Conservation (phyloP, 2,888 invertebrate species). For the Caenorhabditis imperialis region DNA sequence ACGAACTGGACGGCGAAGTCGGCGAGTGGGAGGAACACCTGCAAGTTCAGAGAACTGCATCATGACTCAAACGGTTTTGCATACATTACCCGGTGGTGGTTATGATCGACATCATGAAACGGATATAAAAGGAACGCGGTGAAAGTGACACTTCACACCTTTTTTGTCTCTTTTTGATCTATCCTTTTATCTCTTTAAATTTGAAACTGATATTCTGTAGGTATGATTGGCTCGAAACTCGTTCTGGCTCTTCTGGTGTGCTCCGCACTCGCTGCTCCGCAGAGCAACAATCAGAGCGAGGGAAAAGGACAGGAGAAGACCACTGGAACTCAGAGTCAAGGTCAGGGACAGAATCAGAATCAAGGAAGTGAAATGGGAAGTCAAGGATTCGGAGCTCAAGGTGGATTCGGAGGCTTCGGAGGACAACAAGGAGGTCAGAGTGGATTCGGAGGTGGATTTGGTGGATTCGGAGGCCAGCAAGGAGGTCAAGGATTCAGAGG, state of each 20-base stretch:
- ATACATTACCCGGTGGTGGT: constrained; percentile 19
- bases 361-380: constrained; percentile 2
- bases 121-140: constrained; percentile 23
- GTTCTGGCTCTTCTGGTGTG: constrained; percentile 12
- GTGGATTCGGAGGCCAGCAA: constrained; percentile 14
- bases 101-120: constrained; percentile 42
- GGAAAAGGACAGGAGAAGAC: constrained; percentile 1
- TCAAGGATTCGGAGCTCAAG: constrained; percentile 1
- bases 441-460: background rate
- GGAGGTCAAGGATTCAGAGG: constrained; percentile 1
- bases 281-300: background rate
- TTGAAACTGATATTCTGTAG: too few relatives aligned
- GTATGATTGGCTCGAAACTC: constrained; percentile 13
- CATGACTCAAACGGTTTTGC: constrained; percentile 41
- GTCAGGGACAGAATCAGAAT: constrained; percentile 12
- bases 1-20: constrained; percentile 77
- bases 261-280: constrained; percentile 20
- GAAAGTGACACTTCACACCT: background rate
- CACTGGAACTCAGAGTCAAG: background rate
- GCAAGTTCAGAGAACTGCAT: background rate
- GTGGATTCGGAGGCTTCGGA: constrained; percentile 1
- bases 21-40: constrained; percentile 74
- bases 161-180: too few relatives aligned
- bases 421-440: background rate
- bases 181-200: too few relatives aligned